Base-by-base conservation (phyloP, 2,113 vertebrate genomes). In the Odocoileus hemionus region DNA sequence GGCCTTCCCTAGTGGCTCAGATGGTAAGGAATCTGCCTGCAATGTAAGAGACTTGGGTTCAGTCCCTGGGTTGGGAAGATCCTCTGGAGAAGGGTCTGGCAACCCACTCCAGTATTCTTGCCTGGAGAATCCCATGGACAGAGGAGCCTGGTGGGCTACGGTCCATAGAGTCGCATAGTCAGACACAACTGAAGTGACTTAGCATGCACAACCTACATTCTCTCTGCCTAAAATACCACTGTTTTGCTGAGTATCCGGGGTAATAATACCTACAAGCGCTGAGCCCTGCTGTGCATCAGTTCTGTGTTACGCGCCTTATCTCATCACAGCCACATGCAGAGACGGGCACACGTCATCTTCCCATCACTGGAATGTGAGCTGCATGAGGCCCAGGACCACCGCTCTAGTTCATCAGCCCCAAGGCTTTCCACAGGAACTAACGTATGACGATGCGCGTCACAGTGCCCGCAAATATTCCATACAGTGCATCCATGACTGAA, bases 391-490 rank as follows among this genome's bases (percentile, higher is more conserved):
- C 13, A 21, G 45, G n/a, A 33, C n/a, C n/a, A 8, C 16, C 9
- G 0, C 23, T 87, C 39, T 50, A 64, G 45, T 43, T 83, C 19
- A 58, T 25, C 25, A n/a, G 33, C 39, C 19, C 54, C 28, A 61
- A 47, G n/a, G 19, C 33, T 94, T 91, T 61, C 21, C 30, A 82
- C 21, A 60, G n/a, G n/a, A 55, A 16, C 5, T 0, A 54, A 25
- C 3, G 21, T n/a, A 13, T 67, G 39, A 55, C 1, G n/a, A 33
- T 50, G 13, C 6, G 21, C 0, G 9, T 43, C 12, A 78, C n/a
- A 52, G 26, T 16, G 28, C 33, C 64, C 86, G 7, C 30, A 67
- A 57, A 52, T 47, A 76, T 26, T 55, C 26, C 92, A 26, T 47
- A 60, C 57, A 76, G 89, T 47, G 17, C 78, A 82, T 82, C 43